phyloP scores from a whole-genome alignment of 2,113 vertebrate genomes.

The Entomyzon cyanotis region DNA sequence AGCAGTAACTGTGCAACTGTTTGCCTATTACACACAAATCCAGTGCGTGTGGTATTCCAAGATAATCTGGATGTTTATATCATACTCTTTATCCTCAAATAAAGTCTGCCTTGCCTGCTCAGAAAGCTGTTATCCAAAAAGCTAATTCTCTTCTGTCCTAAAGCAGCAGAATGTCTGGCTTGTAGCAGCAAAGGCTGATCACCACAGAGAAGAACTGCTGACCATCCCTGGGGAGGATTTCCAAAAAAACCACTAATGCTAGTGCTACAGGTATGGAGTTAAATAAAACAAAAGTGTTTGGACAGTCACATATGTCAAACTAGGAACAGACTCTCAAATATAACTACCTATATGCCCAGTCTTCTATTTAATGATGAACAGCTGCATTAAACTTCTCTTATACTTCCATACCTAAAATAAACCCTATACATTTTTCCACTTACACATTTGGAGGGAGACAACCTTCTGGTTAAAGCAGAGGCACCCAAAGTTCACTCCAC shows the following conservation, averaged over 20 bases:
- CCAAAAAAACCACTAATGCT: background rate
- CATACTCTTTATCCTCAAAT: background rate
- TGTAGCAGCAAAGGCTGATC: slow-evolving; percentile 59
- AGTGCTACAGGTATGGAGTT: background rate
- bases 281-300: background rate
- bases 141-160: slow-evolving; percentile 67
- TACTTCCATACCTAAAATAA: background rate
- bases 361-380: background rate
- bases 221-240: background rate
- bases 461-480: background rate
- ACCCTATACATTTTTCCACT: background rate
- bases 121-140: slow-evolving; percentile 67
- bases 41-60: slow-evolving; percentile 62
- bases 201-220: slow-evolving; percentile 20
- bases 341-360: background rate
- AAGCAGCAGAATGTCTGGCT: slow-evolving; percentile 30
- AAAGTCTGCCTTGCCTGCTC: slow-evolving; percentile 56
- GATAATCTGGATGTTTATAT: slow-evolving; percentile 23
- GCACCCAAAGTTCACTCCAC: background rate
- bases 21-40: slow-evolving; percentile 70
- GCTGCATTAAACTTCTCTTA: background rate
- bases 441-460: background rate
- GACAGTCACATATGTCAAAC: background rate
- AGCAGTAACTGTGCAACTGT: slow-evolving; percentile 22
- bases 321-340: background rate